A percentile compares a stretch with the other conserved stretches of the same genome.
Evolutionary conservation across 1,140 invertebrate genomes (phyloP).

Genomic region (Lethocerus indicus): DNA sequence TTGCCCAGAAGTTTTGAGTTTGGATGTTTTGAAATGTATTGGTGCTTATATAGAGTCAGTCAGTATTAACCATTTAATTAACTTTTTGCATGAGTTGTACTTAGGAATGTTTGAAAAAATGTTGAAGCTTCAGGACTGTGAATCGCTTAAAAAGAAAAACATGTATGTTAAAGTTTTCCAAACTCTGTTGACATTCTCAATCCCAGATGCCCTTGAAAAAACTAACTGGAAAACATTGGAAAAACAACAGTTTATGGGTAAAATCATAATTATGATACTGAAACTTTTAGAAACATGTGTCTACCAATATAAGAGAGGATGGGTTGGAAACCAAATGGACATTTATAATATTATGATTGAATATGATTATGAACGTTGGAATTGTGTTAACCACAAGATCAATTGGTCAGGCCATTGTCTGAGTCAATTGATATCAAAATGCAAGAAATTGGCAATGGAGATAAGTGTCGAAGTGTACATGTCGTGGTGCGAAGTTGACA

Average conservation of each 20-base stretch:
- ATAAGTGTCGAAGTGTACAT: constrained; percentile 9
- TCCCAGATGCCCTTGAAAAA: not conserved
- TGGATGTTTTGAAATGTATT: not conserved
- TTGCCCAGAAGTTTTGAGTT: constrained; percentile 3
- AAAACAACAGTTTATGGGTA: not conserved
- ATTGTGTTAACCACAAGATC: not conserved
- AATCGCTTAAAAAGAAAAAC: not conserved
- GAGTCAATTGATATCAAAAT: not conserved
- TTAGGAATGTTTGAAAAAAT: constrained; percentile 1
- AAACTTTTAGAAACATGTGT: not conserved
- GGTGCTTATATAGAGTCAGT: constrained; percentile 1
- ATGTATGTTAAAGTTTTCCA: constrained; percentile 4
- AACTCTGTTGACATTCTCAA: not conserved
- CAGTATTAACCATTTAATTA: not conserved
- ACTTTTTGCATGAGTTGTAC: not conserved
- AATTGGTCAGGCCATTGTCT: constrained; percentile 5
- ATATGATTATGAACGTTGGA: constrained; percentile 5
- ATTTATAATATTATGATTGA: constrained; percentile 1
- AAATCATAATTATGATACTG: not conserved
- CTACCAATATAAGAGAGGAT: not conserved
- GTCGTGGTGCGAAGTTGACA: constrained; percentile 6
- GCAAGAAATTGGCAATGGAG: not conserved
- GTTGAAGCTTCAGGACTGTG: not conserved
- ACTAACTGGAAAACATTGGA: not conserved
- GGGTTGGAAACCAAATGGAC: not conserved